Evolutionary conservation across 1,140 invertebrate genomes (phyloP), one percentile per base, ranked within the genome.

Genomic region (Marisa cornuarietis): DNA sequence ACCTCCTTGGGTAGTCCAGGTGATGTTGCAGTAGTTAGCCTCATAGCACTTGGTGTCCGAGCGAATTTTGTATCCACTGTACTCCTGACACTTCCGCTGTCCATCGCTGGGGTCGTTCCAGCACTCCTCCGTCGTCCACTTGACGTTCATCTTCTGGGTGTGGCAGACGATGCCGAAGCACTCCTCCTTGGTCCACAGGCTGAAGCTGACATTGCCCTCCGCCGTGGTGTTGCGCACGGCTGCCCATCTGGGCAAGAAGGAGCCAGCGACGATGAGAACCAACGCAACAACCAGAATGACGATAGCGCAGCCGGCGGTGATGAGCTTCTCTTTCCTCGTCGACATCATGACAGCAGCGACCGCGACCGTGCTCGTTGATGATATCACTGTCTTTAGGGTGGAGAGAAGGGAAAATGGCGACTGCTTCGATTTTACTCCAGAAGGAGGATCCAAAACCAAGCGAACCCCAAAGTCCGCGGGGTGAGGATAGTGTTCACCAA

Each of bases 1-100:
- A 80, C 79, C 79, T 74, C 49, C 80, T 18, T 81, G 24, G 14
- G 62, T 51, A 42, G 72, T 77, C 80, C 80, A 81, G 14, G 80
- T 81, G 51, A 22, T 78, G 76, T 81, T 81, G 73, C 80, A 81
- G 71, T 63, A 81, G 62, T 78, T 66, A 20, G 80, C 80, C 71
- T 71, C 71, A 16, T 62, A 62, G 22, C 80, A 81, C 42, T 76
- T 73, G n/a, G 80, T 81, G 58, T 78, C 76, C 9, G 76, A 24
- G 13, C 76, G 69, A 14, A 74, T 42, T 62, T 81, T 81, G 80
- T 77, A 78, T 73, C 76, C 80, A 49, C n/a, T n/a, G 5, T 22
- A 72, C 49, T 42, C 78, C 69, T 71, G 24, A 62, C 80, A 81
- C 68, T 71, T 63, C 6, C 52, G 22, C 20, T 22, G 16, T 20